Conservation (phyloP, 2,113 vertebrate genomes). For the Pelobates fuscus region DNA sequence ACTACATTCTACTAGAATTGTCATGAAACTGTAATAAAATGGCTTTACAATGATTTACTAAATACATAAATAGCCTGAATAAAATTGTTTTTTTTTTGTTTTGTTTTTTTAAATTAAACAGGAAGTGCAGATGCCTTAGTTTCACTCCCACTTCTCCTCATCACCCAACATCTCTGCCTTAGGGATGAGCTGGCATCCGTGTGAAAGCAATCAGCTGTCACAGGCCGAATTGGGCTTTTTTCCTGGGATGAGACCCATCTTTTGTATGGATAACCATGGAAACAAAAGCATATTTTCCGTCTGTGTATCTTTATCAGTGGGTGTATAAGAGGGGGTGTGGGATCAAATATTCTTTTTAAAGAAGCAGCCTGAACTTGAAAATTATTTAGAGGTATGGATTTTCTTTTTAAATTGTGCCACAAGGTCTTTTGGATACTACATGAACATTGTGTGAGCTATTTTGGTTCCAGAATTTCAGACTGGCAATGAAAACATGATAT, state of each 20-base stretch:
- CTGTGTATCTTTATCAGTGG: slow-evolving; percentile 35
- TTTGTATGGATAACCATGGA: slow-evolving; percentile 44
- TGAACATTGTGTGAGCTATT: too few relatives aligned
- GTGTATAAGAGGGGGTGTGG: slow-evolving; percentile 26
- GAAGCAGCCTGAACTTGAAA: slow-evolving; percentile 5
- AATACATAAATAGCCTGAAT: too few relatives aligned
- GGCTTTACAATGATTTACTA: too few relatives aligned
- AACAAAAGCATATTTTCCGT: slow-evolving; percentile 31
- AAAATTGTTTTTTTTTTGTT: too few relatives aligned
- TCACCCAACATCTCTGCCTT: slow-evolving; percentile 1
- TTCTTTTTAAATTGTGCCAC: not conserved
- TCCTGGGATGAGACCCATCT: slow-evolving; percentile 16
- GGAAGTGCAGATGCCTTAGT: too few relatives aligned
- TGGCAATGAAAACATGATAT: too few relatives aligned
- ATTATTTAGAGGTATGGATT: not conserved
- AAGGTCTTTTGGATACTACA: too few relatives aligned
- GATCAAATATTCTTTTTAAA: slow-evolving; percentile 4
- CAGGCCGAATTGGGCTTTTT: slow-evolving; percentile 12
- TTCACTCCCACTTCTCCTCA: slow-evolving; percentile 32
- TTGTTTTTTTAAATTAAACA: too few relatives aligned
- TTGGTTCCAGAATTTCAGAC: too few relatives aligned
- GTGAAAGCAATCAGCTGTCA: slow-evolving; percentile 23
- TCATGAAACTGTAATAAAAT: too few relatives aligned
- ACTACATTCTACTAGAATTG: too few relatives aligned
- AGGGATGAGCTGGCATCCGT: slow-evolving; percentile 26